phyloP scores from a whole-genome alignment of 1,140 invertebrate genomes.

The Lasioglossum baleicum region DNA sequence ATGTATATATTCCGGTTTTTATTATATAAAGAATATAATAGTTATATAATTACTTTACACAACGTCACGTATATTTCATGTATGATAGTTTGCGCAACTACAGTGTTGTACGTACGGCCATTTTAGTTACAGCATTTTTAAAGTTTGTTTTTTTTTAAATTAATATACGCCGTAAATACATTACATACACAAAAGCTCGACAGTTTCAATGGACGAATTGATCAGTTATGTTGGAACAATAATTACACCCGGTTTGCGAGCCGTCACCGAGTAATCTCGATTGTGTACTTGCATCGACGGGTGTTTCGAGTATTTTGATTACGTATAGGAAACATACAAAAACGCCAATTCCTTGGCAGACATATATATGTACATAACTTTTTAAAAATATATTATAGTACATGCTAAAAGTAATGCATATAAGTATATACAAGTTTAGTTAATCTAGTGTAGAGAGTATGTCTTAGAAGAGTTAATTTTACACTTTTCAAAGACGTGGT shows the following conservation, averaged over 20 bases:
- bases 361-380: constrained; percentile 68
- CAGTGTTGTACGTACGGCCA: constrained; percentile 27
- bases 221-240: constrained; percentile 53
- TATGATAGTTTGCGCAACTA: constrained; percentile 49
- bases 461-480: constrained; percentile 49
- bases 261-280: constrained; percentile 11
- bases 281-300: neutral
- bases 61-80: constrained; percentile 69
- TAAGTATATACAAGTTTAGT: constrained; percentile 69
- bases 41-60: constrained; percentile 72
- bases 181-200: constrained; percentile 75
- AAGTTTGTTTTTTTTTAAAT: constrained; percentile 4
- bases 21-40: constrained; percentile 75
- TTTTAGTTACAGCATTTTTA: constrained; percentile 31
- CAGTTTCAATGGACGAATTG: constrained; percentile 76
- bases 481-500: constrained; percentile 43
- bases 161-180: constrained; percentile 51
- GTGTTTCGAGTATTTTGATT: constrained; percentile 36
- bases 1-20: constrained; percentile 65
- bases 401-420: constrained; percentile 67
- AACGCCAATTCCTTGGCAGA: constrained; percentile 35
- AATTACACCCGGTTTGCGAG: constrained; percentile 14
- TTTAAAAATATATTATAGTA: constrained; percentile 73
- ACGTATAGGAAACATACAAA: constrained; percentile 51
- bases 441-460: constrained; percentile 46